Evolutionary conservation across 2,797 vertebrate genomes (phyloP).

Genomic region (Sebastes paucispinis): DNA sequence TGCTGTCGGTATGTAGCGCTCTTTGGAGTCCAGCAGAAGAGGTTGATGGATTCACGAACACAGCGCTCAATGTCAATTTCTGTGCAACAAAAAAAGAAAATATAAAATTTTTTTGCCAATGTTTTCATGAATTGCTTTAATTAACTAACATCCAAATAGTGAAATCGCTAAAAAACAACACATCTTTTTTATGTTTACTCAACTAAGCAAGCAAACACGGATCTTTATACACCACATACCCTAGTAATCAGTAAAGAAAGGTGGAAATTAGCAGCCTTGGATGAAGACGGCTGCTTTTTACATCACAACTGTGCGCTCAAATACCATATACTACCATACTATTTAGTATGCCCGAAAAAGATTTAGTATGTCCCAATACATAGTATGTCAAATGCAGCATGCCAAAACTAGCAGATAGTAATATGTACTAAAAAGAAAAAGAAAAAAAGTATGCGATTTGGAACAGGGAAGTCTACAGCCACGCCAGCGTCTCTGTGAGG

Average conservation of each 20-base stretch:
- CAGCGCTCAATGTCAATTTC: slow-evolving; percentile 98
- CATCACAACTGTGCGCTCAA: no score
- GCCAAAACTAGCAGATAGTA: no score
- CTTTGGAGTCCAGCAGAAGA: slow-evolving; percentile 97
- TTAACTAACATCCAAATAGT: not conserved
- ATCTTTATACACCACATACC: not conserved
- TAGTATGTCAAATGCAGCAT: no score
- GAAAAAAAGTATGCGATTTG: no score
- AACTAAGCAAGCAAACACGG: not conserved
- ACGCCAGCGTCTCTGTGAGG: not conserved
- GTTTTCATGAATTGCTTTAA: not conserved
- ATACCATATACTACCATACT: no score
- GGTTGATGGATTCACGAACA: slow-evolving; percentile 95
- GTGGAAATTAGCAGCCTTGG: not conserved
- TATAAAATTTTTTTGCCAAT: not conserved
- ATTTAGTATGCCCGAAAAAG: no score
- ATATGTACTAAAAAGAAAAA: no score
- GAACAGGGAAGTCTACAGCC: not conserved
- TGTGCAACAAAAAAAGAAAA: slow-evolving; percentile 45
- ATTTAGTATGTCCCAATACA: no score
- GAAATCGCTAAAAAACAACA: not conserved
- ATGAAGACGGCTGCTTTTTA: not conserved
- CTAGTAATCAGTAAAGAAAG: not conserved
- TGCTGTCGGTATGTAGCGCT: slow-evolving; percentile 94
- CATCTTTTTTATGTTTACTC: not conserved